phyloP scores from a whole-genome alignment of 2,113 vertebrate species.

The Tor tambroides region DNA sequence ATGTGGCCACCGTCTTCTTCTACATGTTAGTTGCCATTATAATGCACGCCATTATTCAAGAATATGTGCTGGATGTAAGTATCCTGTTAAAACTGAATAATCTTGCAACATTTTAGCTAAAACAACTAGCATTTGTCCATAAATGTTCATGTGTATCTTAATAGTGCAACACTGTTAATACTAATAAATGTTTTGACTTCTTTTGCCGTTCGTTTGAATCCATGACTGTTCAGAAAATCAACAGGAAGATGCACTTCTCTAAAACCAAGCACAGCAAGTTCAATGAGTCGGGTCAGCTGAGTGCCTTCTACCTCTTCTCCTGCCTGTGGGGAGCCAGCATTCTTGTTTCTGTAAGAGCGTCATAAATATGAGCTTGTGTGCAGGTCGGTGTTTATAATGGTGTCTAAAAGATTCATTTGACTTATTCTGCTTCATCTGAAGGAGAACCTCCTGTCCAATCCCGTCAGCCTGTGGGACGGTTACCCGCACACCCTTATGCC shows the following conservation, averaged over 20 bases:
- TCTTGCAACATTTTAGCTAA: not conserved
- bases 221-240: slow-evolving; percentile 86
- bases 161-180: not conserved
- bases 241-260: slow-evolving; percentile 98
- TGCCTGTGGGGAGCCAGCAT: slow-evolving; percentile 93
- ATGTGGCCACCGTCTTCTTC: slow-evolving; percentile 95
- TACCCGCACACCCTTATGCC: slow-evolving; percentile 93
- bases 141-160: not conserved
- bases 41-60: slow-evolving; percentile 98
- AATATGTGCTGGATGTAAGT: slow-evolving; percentile 97
- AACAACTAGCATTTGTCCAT: not conserved
- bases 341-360: slow-evolving; percentile 86
- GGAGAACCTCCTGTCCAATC: slow-evolving; percentile 96
- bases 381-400: not conserved
- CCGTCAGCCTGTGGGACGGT: slow-evolving; percentile 90
- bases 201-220: not conserved
- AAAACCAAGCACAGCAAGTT: slow-evolving; percentile 99
- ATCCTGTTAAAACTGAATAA: slow-evolving; percentile 19
- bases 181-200: not conserved
- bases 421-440: slow-evolving; percentile 60
- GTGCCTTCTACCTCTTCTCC: slow-evolving; percentile 95
- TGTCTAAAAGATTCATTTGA: slow-evolving; percentile 21
- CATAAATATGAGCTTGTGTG: not conserved
- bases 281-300: slow-evolving; percentile 97
- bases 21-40: slow-evolving; percentile 99